These are phyloP conservation scores for Pipistrellus kuhlii DNA, from an alignment of 2,797 vertebrate genomes.

Conservation along the genomic window DNA sequence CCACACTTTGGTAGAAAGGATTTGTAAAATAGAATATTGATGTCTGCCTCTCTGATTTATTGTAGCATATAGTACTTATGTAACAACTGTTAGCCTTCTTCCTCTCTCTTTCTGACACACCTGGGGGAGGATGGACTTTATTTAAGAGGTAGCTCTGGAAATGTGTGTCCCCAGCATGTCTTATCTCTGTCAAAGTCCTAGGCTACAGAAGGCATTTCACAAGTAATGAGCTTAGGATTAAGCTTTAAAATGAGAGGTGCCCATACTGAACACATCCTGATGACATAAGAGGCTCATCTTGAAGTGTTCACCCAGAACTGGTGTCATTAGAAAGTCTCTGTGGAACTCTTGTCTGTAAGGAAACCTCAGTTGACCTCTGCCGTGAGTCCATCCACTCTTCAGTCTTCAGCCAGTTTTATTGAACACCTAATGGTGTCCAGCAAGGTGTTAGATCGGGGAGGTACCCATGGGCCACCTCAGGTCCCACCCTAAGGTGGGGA, in stretches of 20 bases:
- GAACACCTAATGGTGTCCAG: neutral
- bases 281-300: neutral
- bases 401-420: neutral
- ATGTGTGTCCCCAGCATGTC: neutral
- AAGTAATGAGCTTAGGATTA: neutral
- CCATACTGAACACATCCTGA: neutral
- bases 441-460: neutral
- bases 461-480: neutral
- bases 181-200: constrained; percentile 17
- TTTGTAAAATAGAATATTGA: neutral
- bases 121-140: neutral
- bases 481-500: neutral
- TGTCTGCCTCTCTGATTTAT: neutral
- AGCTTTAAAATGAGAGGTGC: neutral
- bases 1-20: neutral
- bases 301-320: neutral
- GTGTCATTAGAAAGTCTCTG: neutral
- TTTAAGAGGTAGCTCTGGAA: constrained; percentile 30
- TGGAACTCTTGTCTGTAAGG: neutral
- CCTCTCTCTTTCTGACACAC: neutral
- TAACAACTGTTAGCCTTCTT: neutral
- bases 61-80: neutral
- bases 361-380: neutral
- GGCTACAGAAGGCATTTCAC: neutral
- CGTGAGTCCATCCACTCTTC: neutral